Conservation (phyloP, 2,113 vertebrate species). For the Perca schrenkii region DNA sequence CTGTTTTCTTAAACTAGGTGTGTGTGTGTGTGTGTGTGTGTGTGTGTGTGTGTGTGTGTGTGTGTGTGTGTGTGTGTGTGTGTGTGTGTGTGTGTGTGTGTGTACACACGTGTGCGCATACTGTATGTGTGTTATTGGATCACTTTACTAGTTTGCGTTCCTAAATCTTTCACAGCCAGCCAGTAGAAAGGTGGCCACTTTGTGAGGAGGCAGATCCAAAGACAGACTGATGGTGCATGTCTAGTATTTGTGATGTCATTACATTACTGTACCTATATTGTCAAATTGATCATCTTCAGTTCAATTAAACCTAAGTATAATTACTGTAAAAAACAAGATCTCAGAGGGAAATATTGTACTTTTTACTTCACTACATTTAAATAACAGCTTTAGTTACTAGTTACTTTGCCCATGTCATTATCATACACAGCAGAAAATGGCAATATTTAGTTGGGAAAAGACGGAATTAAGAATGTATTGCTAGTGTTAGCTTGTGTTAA, state of each 20-base stretch:
- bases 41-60: not conserved
- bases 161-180: not conserved
- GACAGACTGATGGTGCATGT: not conserved
- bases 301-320: not conserved
- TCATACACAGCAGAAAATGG: not conserved
- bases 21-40: constrained; percentile 7
- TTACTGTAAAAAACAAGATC: not conserved
- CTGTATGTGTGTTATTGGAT: not conserved
- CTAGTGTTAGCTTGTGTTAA: not conserved
- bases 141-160: constrained; percentile 16
- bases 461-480: not conserved
- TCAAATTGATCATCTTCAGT: not conserved
- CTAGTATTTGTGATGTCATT: not conserved
- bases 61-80: constrained; percentile 5
- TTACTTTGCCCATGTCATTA: not conserved
- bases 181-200: not conserved
- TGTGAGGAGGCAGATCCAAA: constrained; percentile 1
- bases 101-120: not conserved
- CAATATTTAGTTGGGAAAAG: not conserved
- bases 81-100: constrained; percentile 10
- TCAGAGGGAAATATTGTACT: too few relatives aligned
- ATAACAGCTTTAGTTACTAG: too few relatives aligned
- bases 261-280: not conserved
- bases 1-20: constrained; percentile 71
- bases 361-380: too few relatives aligned